These are phyloP conservation scores for Drosophila glabriapex DNA, from an alignment of 2,888 invertebrate species.

Conservation along the genomic window DNA sequence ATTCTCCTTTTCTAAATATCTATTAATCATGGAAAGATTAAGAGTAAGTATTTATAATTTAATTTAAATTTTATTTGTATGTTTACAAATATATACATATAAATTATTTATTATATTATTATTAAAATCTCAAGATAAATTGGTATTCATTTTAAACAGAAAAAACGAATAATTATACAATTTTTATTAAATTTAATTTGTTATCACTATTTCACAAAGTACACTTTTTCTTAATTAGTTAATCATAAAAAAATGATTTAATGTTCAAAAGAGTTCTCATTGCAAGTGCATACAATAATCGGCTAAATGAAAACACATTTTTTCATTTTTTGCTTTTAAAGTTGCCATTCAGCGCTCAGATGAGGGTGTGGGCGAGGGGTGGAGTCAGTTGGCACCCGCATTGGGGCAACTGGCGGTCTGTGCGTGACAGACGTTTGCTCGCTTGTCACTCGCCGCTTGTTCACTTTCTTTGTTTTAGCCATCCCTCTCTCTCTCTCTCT, in stretches of 20 bases:
- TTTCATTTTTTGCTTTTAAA: slow-evolving; percentile 39
- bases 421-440: slow-evolving; percentile 68
- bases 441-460: slow-evolving; percentile 50
- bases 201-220: neutral
- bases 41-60: neutral
- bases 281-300: slow-evolving; percentile 23
- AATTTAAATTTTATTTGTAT: neutral
- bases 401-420: slow-evolving; percentile 53
- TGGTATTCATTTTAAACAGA: neutral
- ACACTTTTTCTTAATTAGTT: neutral
- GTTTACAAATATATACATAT: neutral
- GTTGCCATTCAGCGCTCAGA: slow-evolving; percentile 28
- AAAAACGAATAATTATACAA: neutral
- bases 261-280: neutral
- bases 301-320: neutral
- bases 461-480: slow-evolving; percentile 40
- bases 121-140: neutral
- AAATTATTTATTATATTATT: neutral
- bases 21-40: neutral
- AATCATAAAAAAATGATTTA: neutral
- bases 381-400: slow-evolving; percentile 45
- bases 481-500: neutral
- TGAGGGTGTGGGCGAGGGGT: neutral
- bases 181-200: neutral
- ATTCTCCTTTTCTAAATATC: neutral